Evolutionary conservation across 2,888 invertebrate genomes (phyloP), one percentile per base, ranked within the genome.

Genomic region (Acleris laterana): DNA sequence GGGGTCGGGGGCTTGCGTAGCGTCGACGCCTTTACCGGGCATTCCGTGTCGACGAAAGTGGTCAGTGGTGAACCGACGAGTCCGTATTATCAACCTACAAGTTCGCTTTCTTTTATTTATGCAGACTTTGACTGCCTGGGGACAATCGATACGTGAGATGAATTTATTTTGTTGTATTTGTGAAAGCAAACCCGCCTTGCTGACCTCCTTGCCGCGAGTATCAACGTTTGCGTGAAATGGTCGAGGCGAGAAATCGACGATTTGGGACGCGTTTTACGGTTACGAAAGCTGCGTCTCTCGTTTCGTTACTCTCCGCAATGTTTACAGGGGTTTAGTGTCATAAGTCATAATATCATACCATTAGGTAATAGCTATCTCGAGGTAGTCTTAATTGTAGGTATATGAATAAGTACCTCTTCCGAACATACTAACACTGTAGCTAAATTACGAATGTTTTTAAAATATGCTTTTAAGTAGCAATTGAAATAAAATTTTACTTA

Each of bases 81-180:
- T 79, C 82, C 79, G 82, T 83, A 80, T 84, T 84, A 66, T 61
- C 56, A 57, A 66, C 65, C 65, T 66, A 84, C 87, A 85, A 87
- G 85, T 88, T 88, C 88, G 88, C 92, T 92, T 91, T 93, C 91
- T 92, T 92, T 92, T 89, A 87, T 83, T 89, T 87, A 90, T 90
- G 87, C 89, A 87, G 84, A 81, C 85, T 84, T 84, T 82, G 83
- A 88, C 79, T 81, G 83, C 81, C 84, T 77, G 90, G 88, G 92
- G 92, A 92, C 91, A 91, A 91, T 92, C 92, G 83, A 91, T 91
- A 92, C 92, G 92, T 93, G 93, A 89, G 87, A 88, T 87, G 93
- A 92, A 93, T 93, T 92, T 90, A 92, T 91, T 93, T 92, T 87
- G 89, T 90, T 88, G 87, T 90, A 84, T 91, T 92, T 91, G 92